A percentile compares a stretch with the other conserved stretches of the same genome.
These are phyloP conservation scores for Tanytarsus gracilentus DNA, from an alignment of 2,888 invertebrate species.

Conservation along the genomic window DNA sequence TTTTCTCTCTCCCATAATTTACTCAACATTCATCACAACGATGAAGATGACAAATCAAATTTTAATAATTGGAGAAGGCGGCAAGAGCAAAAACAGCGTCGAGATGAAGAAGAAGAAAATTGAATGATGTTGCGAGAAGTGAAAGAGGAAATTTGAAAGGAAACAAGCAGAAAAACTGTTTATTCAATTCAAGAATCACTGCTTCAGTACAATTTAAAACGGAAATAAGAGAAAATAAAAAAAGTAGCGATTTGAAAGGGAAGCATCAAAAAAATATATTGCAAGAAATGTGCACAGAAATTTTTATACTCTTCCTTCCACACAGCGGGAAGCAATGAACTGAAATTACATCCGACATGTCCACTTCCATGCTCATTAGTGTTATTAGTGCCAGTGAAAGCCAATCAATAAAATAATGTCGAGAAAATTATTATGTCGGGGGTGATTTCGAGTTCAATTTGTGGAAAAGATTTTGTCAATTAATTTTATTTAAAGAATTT, in stretches of 20 bases:
- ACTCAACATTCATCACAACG: conserved; percentile 5
- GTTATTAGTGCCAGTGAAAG: background rate
- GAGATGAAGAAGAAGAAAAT: background rate
- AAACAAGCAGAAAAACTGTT: conserved; percentile 26
- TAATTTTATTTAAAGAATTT: no score
- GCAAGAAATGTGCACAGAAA: background rate
- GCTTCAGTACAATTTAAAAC: conserved; percentile 20
- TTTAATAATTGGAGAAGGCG: conserved; percentile 18
- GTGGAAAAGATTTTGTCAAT: no score
- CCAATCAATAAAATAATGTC: no score
- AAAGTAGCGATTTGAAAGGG: no score
- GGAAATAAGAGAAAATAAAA: conserved; percentile 26
- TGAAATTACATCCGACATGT: background rate
- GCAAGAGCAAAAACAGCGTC: no score
- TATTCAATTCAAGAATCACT: conserved; percentile 16
- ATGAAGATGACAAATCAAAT: conserved; percentile 29
- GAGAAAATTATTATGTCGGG: no score
- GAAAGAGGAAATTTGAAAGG: conserved; percentile 7
- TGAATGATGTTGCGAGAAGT: background rate
- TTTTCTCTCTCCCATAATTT: background rate
- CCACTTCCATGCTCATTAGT: no score
- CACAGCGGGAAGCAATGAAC: background rate
- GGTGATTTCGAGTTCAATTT: no score
- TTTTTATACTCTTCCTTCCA: background rate
- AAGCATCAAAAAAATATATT: background rate